phyloP scores from a whole-genome alignment of 53 echinoderm and acorn worm genomes.

The Temnopleurus reevesii region DNA sequence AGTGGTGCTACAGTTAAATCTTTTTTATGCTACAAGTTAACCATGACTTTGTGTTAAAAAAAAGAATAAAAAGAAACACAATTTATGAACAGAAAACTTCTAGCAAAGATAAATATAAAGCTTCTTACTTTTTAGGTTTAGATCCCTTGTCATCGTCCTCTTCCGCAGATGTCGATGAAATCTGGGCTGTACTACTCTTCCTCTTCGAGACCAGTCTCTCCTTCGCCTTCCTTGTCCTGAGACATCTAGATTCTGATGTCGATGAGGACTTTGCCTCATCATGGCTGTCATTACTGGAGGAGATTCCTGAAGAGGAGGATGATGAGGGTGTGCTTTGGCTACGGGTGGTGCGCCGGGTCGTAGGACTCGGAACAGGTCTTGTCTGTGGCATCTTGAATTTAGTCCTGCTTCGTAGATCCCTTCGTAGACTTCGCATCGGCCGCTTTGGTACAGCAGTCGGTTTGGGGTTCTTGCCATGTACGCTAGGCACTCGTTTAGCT shows the following conservation, averaged over 20 bases:
- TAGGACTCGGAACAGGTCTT: not conserved
- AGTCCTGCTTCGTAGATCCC: slow-evolving; percentile 48
- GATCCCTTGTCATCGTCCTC: slow-evolving; percentile 19
- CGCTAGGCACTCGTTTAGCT: slow-evolving; percentile 22
- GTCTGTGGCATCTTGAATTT: slow-evolving; percentile 43
- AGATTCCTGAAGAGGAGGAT: not conserved
- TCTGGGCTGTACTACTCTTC: not conserved
- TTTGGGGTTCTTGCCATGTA: slow-evolving; percentile 26
- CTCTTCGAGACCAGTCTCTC: not conserved
- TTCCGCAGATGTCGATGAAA: slow-evolving; percentile 50
- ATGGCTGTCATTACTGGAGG: slow-evolving; percentile 38
- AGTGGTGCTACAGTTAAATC: too few relatives aligned
- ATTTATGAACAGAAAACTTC: too few relatives aligned
- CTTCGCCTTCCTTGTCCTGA: not conserved
- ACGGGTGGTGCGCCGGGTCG: slow-evolving; percentile 11
- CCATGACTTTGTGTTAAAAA: too few relatives aligned
- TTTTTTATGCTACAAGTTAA: too few relatives aligned
- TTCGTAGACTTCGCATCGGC: slow-evolving; percentile 28
- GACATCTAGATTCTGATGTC: not conserved
- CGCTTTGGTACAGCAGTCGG: slow-evolving; percentile 31
- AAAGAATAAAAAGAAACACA: too few relatives aligned
- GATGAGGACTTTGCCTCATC: slow-evolving; percentile 47
- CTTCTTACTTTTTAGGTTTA: slow-evolving; percentile 41
- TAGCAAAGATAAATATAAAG: not conserved
- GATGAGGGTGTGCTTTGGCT: not conserved